Base-by-base conservation (phyloP, 2,797 vertebrate genomes). In the Macroramphosus scolopax region DNA sequence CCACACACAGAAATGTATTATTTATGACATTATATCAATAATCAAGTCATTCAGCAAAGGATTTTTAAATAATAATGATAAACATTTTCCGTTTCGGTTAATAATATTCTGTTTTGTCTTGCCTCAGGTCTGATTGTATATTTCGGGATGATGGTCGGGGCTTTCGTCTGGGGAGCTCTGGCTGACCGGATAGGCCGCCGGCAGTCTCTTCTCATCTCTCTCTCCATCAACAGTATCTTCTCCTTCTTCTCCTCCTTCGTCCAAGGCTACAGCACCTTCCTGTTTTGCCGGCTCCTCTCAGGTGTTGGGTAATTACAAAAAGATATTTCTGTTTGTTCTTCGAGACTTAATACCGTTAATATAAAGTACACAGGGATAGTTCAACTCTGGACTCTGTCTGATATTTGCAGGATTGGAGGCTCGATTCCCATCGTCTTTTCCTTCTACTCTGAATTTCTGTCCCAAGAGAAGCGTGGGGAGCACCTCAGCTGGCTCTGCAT, bases 171-270 rank as follows among this genome's bases (percentile, higher is more conserved):
- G 96, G 96, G 96, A 0, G 94, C 93, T 37, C 76, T 98, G 76
- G 94, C 96, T 1, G 95, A 98, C 68, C 90, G 94, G 38, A 93
- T 98, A 52, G 96, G 96, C 14, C 93, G 96, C 36, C 84, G 91
- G 8, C 96, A 98, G 84, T 97, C 95, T 64, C 94, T 98, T 18
- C 92, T 98, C 83, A 96, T 98, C 87, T 95, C 92, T 2, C 95
- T 98, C 61, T 98, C 96, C 14, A 95, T 98, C 91, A 98, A 98
- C 87, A 95, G 95, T 8, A 78, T 98, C 75, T 98, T 97, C 59
- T 95, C 95, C 82, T 97, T 97, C 91, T 98, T 98, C 91, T 98
- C 96, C 28, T 98, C 96, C 63, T 98, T 98, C 30, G 95, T 96
- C 53, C 96, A 98, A 83, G 96, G 96, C 54, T 98, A 98, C 17